Conservation (phyloP, 2,797 vertebrate species). For the Falco concolor region DNA sequence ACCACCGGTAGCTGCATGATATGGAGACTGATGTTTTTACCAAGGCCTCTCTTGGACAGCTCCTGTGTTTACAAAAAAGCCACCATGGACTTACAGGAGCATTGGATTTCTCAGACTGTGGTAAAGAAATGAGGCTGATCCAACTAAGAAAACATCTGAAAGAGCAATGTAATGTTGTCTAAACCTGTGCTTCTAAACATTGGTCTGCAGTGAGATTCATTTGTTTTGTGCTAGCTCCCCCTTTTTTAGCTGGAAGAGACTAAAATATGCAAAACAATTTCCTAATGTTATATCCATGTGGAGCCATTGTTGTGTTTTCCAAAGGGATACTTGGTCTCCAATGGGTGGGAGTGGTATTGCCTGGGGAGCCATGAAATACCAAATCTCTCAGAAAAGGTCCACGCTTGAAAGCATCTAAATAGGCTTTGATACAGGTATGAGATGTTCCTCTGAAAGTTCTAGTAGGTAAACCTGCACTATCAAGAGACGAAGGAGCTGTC, state of each 20-base stretch:
- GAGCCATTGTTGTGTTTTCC: neutral
- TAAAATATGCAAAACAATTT: neutral
- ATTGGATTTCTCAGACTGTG: neutral
- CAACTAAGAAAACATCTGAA: neutral
- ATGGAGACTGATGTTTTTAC: constrained; percentile 56
- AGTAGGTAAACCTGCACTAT: neutral
- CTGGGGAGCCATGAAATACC: neutral
- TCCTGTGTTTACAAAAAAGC: constrained; percentile 58
- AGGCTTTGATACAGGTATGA: neutral
- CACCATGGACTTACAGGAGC: neutral
- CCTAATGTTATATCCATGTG: rapidly evolving
- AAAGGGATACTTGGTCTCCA: neutral
- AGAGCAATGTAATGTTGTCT: neutral
- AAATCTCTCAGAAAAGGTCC: neutral
- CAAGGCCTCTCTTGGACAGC: constrained; percentile 76
- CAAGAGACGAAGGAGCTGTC: neutral
- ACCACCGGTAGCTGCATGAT: constrained; percentile 79
- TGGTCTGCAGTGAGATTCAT: neutral
- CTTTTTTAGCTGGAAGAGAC: neutral
- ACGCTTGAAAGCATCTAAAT: neutral
- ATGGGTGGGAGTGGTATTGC: neutral
- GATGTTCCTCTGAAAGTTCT: neutral
- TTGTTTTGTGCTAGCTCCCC: neutral
- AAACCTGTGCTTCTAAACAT: rapidly evolving
- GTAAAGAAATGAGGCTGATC: neutral